Percentiles rank a stretch among this genome's conserved stretches.
phyloP scores from a whole-genome alignment of 2,797 vertebrate species.

The Lacerta viridis region DNA sequence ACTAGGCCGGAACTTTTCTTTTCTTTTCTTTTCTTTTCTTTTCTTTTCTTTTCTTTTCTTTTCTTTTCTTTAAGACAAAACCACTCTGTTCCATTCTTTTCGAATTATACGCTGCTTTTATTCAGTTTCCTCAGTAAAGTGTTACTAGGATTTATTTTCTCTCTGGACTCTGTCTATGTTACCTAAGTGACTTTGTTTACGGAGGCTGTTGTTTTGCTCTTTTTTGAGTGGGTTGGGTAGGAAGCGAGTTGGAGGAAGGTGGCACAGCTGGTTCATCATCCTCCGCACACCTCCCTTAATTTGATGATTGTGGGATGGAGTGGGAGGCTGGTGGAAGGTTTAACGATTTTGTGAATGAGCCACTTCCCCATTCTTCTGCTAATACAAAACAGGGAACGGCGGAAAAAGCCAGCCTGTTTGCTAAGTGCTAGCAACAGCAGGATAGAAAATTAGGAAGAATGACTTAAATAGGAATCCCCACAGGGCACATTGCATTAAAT shows the following conservation, averaged over 20 bases:
- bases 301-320: too few relatives aligned
- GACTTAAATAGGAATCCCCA: slow-evolving; percentile 56
- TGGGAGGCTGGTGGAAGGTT: too few relatives aligned
- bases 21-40: too few relatives aligned
- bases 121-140: too few relatives aligned
- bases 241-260: not conserved
- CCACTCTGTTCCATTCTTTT: too few relatives aligned
- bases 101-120: too few relatives aligned
- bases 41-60: too few relatives aligned
- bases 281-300: not conserved
- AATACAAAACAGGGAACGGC: not conserved
- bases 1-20: too few relatives aligned
- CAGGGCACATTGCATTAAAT: slow-evolving; percentile 28
- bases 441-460: slow-evolving; percentile 46
- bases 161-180: too few relatives aligned
- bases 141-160: too few relatives aligned
- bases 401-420: not conserved
- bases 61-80: too few relatives aligned
- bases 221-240: not conserved
- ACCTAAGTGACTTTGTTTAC: too few relatives aligned
- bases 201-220: not conserved
- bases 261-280: not conserved
- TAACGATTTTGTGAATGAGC: not conserved
- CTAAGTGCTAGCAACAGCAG: not conserved
- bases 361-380: slow-evolving; percentile 2